phyloP scores from a whole-genome alignment of 2,113 vertebrate species.

The Anhinga anhinga region DNA sequence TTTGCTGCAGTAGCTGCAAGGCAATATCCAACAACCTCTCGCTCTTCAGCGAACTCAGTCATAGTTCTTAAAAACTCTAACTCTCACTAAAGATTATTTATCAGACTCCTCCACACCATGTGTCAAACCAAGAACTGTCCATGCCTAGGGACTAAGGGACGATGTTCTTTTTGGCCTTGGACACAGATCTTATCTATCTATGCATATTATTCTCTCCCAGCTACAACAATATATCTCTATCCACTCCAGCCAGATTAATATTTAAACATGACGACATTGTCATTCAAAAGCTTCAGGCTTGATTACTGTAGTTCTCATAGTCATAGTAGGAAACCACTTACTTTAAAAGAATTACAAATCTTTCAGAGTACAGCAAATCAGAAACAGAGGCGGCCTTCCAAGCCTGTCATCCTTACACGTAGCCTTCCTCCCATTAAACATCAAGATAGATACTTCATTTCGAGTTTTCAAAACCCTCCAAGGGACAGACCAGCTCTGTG shows the following conservation, averaged over 20 bases:
- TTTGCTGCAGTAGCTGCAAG: neutral
- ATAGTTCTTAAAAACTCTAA: neutral
- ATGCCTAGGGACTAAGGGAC: neutral
- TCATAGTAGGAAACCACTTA: neutral
- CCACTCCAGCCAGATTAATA: neutral
- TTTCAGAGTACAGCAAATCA: neutral
- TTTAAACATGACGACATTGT: neutral
- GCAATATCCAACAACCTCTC: neutral
- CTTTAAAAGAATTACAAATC: neutral
- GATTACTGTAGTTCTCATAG: neutral
- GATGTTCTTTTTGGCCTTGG: neutral
- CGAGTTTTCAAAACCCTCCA: neutral
- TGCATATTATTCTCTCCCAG: neutral
- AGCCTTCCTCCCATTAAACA: neutral
- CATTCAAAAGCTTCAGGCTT: slow-evolving; percentile 10
- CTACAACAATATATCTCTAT: neutral
- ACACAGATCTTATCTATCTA: neutral
- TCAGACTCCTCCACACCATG: fast-evolving
- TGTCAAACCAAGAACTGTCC: neutral
- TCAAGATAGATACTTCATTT: neutral
- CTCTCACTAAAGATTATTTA: neutral
- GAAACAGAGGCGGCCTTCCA: neutral
- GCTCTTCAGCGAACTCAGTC: neutral
- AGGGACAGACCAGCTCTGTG: neutral
- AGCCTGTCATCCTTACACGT: neutral